Base-by-base conservation (phyloP, 2,888 invertebrate species). In the Leptinotarsa tumamoca region DNA sequence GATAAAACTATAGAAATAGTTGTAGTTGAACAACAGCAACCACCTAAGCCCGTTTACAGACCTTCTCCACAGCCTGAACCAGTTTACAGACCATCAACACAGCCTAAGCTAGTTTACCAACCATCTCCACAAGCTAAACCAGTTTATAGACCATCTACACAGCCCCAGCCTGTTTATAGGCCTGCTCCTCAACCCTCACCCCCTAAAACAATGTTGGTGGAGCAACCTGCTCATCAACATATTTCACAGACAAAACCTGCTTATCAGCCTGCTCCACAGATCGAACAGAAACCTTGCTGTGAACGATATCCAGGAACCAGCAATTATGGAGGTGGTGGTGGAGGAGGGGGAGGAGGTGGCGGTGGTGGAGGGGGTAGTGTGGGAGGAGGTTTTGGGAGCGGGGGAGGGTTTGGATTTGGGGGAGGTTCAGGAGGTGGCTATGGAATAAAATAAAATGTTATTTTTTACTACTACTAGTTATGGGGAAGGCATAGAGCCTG, bases 391-490 rank as follows among this genome's bases (percentile, higher is more conserved):
- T 33, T 33, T 21, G 73, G 73, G 27, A n/a, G n/a, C 0, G 69
- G 73, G n/a, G 73, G 73, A n/a, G 73, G 73, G 0, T 54, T 54
- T 18, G 73, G 73, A 68, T 68, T 43, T 17, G 73, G 73, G 33
- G 68, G 69, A 21, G 73, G 73, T 7, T 23, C 18, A 10, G 69
- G 69, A n/a, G 73, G 63, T 1, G 73, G 73, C 7, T 68, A 73
- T 27, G 73, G 73, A 49, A n/a, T n/a, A n/a, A 73, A 17, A 68
- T 68, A n/a, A 51, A 18, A 43, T 43, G 10, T 43, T 0, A 43
- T 43, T 43, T 10, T 10, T 43, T 43, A 43, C 43, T 43, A 43
- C 43, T 13, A 13, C 43, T 43, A 43, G 43, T 10, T 43, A 43
- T 43, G 3, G 13, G 43, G 0, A 43, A 43, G 10, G 43, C 43